Evolutionary conservation across 1,140 invertebrate species (phyloP), one percentile per base, ranked within the genome.

Genomic region (Ostrea edulis): DNA sequence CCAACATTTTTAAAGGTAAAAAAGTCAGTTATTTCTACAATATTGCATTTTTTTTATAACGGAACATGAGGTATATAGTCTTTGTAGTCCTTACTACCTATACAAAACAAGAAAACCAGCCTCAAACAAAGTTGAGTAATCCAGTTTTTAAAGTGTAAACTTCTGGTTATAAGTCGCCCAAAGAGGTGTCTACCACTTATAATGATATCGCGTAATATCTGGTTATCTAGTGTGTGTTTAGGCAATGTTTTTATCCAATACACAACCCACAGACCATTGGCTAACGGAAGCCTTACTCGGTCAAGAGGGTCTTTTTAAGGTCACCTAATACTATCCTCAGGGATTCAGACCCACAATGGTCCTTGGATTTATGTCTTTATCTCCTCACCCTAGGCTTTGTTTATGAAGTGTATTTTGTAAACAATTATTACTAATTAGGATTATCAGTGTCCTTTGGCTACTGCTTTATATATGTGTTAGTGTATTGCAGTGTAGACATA

Each of bases 381-480:
- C 68, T 35, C 12, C 9, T 29, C 29, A 77, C 68, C 68, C 29
- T 29, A 77, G 68, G 68, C 68, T 22, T 22, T 77, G 68, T 29
- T 77, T 77, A 77, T 77, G 68, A 77, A 77, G 68, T 77, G 35
- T 77, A 77, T 77, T 77, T 77, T 77, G 68, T 77, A 77, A 77
- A 77, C 68, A 77, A 77, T 77, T 77, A 77, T 77, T 77, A 77
- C 68, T 77, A 77, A 77, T 77, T 77, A 77, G 68, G 29, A 77
- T 77, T 77, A 77, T 35, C 68, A 77, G 68, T 77, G 68, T 77
- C 68, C 68, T 12, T 29, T 77, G 68, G 68, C 68, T 77, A 77
- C 12, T 17, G 29, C 5, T 29, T 77, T 77, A 77, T 77, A 77
- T 77, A 77, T 77, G 68, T 77, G 68, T 77, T 77, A 17, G 68